phyloP scores from a whole-genome alignment of 2,113 vertebrate species.

The Mystacornis crossleyi region DNA sequence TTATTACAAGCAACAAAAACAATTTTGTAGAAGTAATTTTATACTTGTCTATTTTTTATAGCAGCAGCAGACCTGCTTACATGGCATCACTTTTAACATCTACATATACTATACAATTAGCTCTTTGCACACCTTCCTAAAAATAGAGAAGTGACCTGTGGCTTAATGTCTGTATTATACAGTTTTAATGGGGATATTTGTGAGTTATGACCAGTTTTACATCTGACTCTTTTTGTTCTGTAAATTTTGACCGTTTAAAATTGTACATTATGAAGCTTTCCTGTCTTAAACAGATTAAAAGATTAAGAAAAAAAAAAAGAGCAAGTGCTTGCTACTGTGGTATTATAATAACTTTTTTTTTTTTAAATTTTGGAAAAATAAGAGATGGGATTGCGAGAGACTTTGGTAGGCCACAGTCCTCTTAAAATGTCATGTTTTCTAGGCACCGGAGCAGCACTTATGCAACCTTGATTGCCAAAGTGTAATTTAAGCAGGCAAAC shows the following conservation, averaged over 20 bases:
- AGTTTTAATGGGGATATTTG: constrained; percentile 41
- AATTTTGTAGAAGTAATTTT: constrained; percentile 82
- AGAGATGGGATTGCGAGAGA: neutral
- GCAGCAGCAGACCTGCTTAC: constrained; percentile 47
- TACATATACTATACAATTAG: constrained; percentile 28
- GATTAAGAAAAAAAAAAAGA: neutral
- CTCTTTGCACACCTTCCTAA: constrained; percentile 66
- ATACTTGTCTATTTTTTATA: constrained; percentile 82
- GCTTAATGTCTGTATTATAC: constrained; percentile 39
- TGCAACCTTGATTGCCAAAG: neutral
- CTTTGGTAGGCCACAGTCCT: neutral
- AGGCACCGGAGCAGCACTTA: neutral
- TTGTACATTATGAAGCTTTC: constrained; percentile 57
- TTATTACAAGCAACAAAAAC: constrained; percentile 55
- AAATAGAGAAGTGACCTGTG: constrained; percentile 32
- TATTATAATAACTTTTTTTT: neutral
- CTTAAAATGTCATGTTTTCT: neutral
- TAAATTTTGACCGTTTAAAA: constrained; percentile 52
- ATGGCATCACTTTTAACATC: constrained; percentile 50
- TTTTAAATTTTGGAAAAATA: neutral
- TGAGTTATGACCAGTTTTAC: constrained; percentile 53
- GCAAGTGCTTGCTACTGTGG: neutral
- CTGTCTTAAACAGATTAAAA: constrained; percentile 68
- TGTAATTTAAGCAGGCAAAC: neutral
- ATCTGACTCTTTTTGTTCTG: constrained; percentile 21